Evolutionary conservation across 1,140 invertebrate species (phyloP), one percentile per base, ranked within the genome.

Genomic region (Cotesia chilonis): DNA sequence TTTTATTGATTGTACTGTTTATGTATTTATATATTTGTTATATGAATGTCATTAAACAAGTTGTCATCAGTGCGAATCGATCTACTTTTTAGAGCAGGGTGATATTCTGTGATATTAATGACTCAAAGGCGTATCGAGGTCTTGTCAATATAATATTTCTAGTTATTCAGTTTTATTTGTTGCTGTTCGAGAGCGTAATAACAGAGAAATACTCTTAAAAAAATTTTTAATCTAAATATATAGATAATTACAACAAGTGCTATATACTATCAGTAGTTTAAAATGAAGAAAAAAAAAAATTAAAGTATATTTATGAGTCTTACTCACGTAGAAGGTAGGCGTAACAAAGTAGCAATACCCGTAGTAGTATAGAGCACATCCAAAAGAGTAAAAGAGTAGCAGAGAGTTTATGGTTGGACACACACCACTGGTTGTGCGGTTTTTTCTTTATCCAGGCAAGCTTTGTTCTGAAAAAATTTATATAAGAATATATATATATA

Each of bases 271-370:
- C 28, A 28, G 28, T 28, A 28, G 28, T 28, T 57, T 20, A 1
- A 57, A 57, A 14, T n/a, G 5, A 57, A 57, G 20, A 14, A 14
- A 57, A 57, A 57, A 57, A 17, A 57, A 57, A 14, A 57, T 35
- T 28, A 60, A 70, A 81, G 83, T 80, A 78, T 80, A 80, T 57
- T 28, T 28, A 28, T 28, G 28, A 28, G 28, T 28, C 28, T 28
- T 17, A 55, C n/a, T 63, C 47, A 52, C 72, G 28, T 28, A 28
- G 28, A 28, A 28, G 28, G 57, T 7, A 80, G 79, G 77, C 79
- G 80, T 83, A 81, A 79, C 82, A 80, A 84, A 84, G 77, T 80
- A 76, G 77, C 81, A 84, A 85, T 82, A 77, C 80, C 70, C 76
- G 74, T 75, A 77, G 77, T 75, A 77, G 77, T 75, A 77, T 10